Conservation (phyloP, 2,888 invertebrate species). For the Tuberolachnus salignus region DNA sequence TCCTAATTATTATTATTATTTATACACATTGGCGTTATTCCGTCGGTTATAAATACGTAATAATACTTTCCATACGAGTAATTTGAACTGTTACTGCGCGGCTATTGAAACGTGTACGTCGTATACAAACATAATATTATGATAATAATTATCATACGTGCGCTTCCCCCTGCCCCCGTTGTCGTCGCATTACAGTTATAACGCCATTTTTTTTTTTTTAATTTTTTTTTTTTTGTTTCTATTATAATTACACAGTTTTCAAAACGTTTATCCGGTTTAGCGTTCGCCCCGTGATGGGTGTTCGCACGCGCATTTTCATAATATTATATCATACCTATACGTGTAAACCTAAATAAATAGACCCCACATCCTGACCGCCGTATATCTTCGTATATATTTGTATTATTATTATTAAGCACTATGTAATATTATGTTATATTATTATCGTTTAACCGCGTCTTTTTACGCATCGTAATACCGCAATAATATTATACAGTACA, state of each 20-base stretch:
- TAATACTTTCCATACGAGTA: neutral
- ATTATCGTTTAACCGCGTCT: neutral
- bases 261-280: conserved; percentile 16
- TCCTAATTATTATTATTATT: too few relatives aligned
- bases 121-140: neutral
- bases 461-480: too few relatives aligned
- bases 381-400: too few relatives aligned
- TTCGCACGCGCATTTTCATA: conserved; percentile 14
- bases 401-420: too few relatives aligned
- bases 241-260: neutral
- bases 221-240: too few relatives aligned
- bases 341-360: conserved; percentile 24
- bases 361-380: conserved; percentile 40
- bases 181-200: conserved; percentile 9
- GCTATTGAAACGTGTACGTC: neutral
- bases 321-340: too few relatives aligned
- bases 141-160: neutral
- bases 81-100: too few relatives aligned
- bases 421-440: too few relatives aligned
- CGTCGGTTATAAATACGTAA: too few relatives aligned
- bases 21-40: too few relatives aligned
- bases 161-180: neutral
- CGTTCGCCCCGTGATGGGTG: neutral
- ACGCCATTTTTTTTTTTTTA: too few relatives aligned
- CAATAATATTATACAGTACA: too few relatives aligned